A percentile compares a stretch with the other conserved stretches of the same genome.
These are phyloP conservation scores for Drosophila rubida DNA, from an alignment of 2,888 invertebrate genomes.

Conservation along the genomic window DNA sequence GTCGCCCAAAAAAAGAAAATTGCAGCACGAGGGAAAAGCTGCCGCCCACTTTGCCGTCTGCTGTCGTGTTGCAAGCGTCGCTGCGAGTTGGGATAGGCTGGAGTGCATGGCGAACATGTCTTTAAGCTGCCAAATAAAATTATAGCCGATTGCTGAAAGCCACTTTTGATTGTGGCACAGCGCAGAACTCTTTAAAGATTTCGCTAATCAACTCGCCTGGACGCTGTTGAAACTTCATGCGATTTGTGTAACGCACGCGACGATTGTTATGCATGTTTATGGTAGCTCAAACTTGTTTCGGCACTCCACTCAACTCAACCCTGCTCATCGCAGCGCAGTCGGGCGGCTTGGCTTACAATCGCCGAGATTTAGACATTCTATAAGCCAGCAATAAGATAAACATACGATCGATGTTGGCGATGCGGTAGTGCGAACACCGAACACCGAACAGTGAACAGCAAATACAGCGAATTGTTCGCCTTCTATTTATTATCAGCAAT, in stretches of 20 bases:
- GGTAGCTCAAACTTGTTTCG: conserved; percentile 55
- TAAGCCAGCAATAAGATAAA: neutral
- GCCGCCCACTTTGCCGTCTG: conserved; percentile 38
- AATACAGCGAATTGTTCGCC: conserved; percentile 14
- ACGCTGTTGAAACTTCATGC: neutral
- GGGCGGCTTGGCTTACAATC: conserved; percentile 19
- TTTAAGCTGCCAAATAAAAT: neutral
- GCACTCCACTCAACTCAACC: conserved; percentile 39
- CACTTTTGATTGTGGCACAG: neutral
- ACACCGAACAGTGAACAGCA: neutral
- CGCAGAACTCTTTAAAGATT: neutral
- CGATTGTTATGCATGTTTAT: conserved; percentile 7
- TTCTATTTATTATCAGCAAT: conserved; percentile 50
- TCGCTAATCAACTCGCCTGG: neutral
- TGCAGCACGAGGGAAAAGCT: conserved; percentile 34
- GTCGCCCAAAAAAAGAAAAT: conserved; percentile 36
- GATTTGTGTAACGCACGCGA: neutral
- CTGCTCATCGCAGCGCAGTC: neutral
- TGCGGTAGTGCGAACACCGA: conserved; percentile 35
- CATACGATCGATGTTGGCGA: conserved; percentile 10
- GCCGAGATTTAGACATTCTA: conserved; percentile 4
- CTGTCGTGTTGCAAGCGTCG: conserved; percentile 35
- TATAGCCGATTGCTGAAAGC: neutral
- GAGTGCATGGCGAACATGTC: neutral
- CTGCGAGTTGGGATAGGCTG: neutral